Conservation (phyloP, 2,797 vertebrate species). For the Lithobates sylvaticus region DNA sequence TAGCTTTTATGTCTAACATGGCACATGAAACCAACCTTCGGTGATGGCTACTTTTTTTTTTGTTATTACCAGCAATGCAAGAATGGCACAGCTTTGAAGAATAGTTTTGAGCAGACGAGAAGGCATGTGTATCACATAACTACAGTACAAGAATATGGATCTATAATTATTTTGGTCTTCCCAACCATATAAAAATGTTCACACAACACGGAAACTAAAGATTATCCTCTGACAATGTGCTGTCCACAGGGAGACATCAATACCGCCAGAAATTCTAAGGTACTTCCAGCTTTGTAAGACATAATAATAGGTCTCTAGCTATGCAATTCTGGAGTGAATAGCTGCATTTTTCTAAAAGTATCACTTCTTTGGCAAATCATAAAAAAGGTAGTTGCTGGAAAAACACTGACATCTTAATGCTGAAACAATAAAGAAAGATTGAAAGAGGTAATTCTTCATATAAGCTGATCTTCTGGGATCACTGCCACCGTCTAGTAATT, state of each 20-base stretch:
- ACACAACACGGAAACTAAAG: slow-evolving; percentile 59
- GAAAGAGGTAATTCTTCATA: slow-evolving; percentile 71
- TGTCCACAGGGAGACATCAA: slow-evolving; percentile 66
- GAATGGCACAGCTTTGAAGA: neutral
- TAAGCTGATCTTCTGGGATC: slow-evolving; percentile 58
- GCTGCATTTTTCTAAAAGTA: slow-evolving; percentile 66
- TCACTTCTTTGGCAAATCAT: slow-evolving; percentile 68
- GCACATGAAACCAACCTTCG: neutral
- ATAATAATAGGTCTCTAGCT: slow-evolving; percentile 66
- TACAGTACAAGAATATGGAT: slow-evolving; percentile 26
- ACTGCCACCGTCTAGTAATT: slow-evolving; percentile 18
- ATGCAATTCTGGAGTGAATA: slow-evolving; percentile 69
- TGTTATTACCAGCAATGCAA: neutral
- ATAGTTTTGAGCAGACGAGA: neutral
- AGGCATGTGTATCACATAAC: neutral
- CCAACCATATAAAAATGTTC: slow-evolving; percentile 56
- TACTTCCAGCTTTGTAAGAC: slow-evolving; percentile 52
- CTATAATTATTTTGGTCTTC: slow-evolving; percentile 26
- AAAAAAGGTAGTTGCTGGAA: slow-evolving; percentile 69
- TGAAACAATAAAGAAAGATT: slow-evolving; percentile 73
- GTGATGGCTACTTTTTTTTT: neutral
- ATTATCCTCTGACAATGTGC: slow-evolving; percentile 47
- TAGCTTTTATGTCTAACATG: too few species aligned
- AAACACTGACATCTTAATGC: slow-evolving; percentile 74
- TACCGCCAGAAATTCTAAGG: slow-evolving; percentile 68